Evolutionary conservation across 2,797 vertebrate species (phyloP), one percentile per base, ranked within the genome.

Genomic region (Coluber constrictor): DNA sequence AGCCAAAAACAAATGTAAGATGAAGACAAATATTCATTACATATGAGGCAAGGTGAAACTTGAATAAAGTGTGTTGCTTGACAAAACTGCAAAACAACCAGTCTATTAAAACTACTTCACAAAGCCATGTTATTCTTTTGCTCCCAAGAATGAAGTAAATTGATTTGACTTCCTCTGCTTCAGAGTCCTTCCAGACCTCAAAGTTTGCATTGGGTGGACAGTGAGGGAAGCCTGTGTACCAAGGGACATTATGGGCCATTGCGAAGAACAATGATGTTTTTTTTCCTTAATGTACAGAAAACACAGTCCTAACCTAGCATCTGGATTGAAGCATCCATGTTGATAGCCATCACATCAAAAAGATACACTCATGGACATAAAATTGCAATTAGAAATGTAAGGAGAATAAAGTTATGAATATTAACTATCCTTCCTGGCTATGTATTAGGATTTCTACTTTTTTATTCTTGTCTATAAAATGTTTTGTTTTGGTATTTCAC

Each of bases 391-490:
- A 74, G 16, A 74, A 74, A 37, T 37, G 16, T 37, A 37, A 74
- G 8, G 32, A 20, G 3, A 74, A 74, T 74, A 37, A 74, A 37
- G 32, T 16, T 74, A 20, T 37, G 16, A 74, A 20, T 37, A 16
- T 37, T 3, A 74, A 20, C 16, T 74, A 74, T 3, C 70, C 16
- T 74, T 74, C 32, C 18, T 18, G 32, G n/a, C 66, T 74, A 37
- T 20, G 6, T 37, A 18, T 37, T 74, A 37, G 2, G 16, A 74
- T 16, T 32, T 16, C 32, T 74, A 37, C 16, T 2, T 9, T 51
- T n/a, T 29, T 90, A 0, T 59, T 94, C 74, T 32, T 66, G 90
- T 11, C 5, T 91, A 90, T 94, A 92, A 91, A 95, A 37, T 74
- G 32, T 74, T 54, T 1, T 32, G 74, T 0, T 79, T 88, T 89